Evolutionary conservation across 2,888 invertebrate genomes (phyloP), one percentile per base, ranked within the genome.

Genomic region (Tipula confusa): DNA sequence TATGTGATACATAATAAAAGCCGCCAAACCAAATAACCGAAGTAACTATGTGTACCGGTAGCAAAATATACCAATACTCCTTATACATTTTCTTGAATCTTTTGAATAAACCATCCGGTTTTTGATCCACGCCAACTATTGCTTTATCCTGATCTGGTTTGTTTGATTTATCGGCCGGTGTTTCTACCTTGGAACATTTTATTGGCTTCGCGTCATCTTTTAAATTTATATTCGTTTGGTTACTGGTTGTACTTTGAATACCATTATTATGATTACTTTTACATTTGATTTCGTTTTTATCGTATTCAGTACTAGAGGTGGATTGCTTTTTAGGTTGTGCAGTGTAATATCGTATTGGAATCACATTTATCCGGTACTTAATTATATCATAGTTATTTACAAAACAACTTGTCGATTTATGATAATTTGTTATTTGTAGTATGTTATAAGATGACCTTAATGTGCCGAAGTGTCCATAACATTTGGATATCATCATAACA

Each of bases 21-120:
- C 93, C 91, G 15, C 94, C 95, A 89, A 95, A 94, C 98, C 98
- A 99, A 84, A 94, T 91, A 36, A 93, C 90, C 1, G 98, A 99
- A 9, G 98, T 98, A 18, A 93, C 92, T 82, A 95, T 87, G 90
- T 99, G 99, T 1, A 99, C 98, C 3, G 97, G 98, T 84, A 99
- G 91, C 84, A 98, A 90, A 83, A 99, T 95, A 90, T 99, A 98
- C 96, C 99, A 99, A 90, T 99, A 98, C 88, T 98, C 95, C 88
- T 95, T 95, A 88, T 96, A 96, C 94, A 98, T 96, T 87, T 94
- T 91, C 89, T 97, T 98, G 89, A 98, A 97, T 87, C 93, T 93
- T 86, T 95, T 93, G 87, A 96, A 93, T 1, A 97, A 88, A 0
- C 94, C 92, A 13, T n/a, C 29, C 2, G n/a, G 29, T 29, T 80